Base-by-base conservation (phyloP, 2,888 invertebrate genomes). In the Branchipolynoe longqiensis region DNA sequence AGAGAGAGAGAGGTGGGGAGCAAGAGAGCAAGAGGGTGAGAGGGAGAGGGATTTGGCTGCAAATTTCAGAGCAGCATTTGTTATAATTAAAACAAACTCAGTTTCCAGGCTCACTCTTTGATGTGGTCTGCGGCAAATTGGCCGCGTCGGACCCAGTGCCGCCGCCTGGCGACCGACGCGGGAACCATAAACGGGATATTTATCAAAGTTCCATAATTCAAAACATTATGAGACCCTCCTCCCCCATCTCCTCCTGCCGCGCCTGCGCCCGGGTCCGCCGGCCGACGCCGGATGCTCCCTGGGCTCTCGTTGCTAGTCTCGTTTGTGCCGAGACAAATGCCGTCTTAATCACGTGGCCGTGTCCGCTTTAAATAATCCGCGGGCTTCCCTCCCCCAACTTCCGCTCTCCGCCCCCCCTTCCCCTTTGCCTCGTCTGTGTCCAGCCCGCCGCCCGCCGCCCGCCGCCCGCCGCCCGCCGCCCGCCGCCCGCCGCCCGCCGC, bases 121-220 rank as follows among this genome's bases (percentile, higher is more conserved):
- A 78, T 78, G 78, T 78, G 78, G 78, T 18, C 48, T 41, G 41
- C 78, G 12, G 78, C 48, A 78, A 78, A 78, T 69, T 54, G 78
- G 48, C 54, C 28, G 25, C 28, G 54, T 41, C 78, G 31, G 78
- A 78, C 78, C 48, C 48, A 33, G 48, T n/a, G 41, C 78, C 31
- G 78, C 48, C 28, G 78, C 8, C n/a, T 2, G 78, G 48, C 41
- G 78, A 28, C 41, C 28, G 48, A 14, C 28, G 14, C 41, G 12
- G 78, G 28, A 41, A 48, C 78, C 78, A 78, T 78, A 78, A 78
- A 78, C 41, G 31, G n/a, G 48, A 54, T 48, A 78, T 78, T 78
- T 78, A 78, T 78, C 78, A 78, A 78, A 78, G 78, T 78, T 78
- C n/a, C 78, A 78, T 78, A 78, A 78, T 78, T 41, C 54, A 78